Base-by-base conservation (phyloP, 2,113 vertebrate genomes). In the Oceanites oceanicus region DNA sequence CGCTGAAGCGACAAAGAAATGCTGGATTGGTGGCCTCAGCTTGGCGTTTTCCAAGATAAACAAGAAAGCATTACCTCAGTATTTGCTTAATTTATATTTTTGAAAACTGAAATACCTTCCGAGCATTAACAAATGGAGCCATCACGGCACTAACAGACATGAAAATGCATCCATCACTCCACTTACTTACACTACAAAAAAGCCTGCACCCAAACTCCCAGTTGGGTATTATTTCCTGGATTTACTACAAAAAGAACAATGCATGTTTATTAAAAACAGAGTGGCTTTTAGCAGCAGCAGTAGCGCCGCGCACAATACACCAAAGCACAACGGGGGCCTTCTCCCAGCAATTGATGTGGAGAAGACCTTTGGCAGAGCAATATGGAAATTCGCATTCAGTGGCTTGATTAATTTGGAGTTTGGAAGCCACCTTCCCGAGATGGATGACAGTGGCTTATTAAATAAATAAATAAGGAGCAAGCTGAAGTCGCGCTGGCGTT, bases 331-430 rank as follows among this genome's bases (percentile, higher is more conserved):
- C 97, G 2, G 97, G 97, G 94, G 96, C 97, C 89, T 97, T 97
- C 95, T 97, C 94, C 86, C 75, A 21, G 92, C 94, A 95, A 97
- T 96, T 97, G 97, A 97, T 97, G 94, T 96, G 86, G 92, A 97
- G 96, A 96, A 95, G 96, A 97, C 96, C 96, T 97, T 97, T 97
- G 95, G 92, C 97, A 97, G 95, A 97, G 89, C 96, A 97, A 96
- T 97, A 97, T 97, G 97, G 95, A 97, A 95, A 97, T 97, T 95
- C 70, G 2, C 91, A 97, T 97, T 97, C 96, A 97, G 81, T 85
- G 92, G 81, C 96, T 97, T 97, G 96, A 96, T 97, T 97, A 97
- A 97, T 97, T 96, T 97, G 97, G 96, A 97, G 92, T 97, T 97
- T 95, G 94, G 95, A 97, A 97, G 95, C 92, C 89, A 97, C 95